phyloP scores from a whole-genome alignment of 1,140 invertebrate species.

The Melitaea cinxia region DNA sequence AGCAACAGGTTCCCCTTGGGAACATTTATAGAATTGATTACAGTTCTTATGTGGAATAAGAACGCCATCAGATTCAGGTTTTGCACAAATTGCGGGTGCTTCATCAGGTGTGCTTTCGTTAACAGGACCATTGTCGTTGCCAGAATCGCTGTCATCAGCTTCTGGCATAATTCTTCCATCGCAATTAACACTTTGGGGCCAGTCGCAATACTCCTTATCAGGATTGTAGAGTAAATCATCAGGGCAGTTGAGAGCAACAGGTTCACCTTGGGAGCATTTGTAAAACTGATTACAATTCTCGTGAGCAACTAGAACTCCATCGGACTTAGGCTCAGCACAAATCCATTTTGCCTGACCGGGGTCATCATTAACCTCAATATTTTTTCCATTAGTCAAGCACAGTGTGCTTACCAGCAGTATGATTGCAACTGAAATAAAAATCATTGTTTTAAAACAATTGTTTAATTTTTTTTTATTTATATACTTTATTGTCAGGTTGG shows the following conservation, averaged over 20 bases:
- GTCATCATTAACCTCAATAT: no score
- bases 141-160: background rate
- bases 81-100: slow-evolving; percentile 43
- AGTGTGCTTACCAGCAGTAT: no score
- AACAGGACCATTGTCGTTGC: background rate
- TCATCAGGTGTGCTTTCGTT: slow-evolving; percentile 36
- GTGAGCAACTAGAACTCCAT: slow-evolving; percentile 48
- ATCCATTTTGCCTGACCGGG: slow-evolving; percentile 43
- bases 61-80: slow-evolving; percentile 31
- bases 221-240: slow-evolving; percentile 40
- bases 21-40: slow-evolving; percentile 49
- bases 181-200: slow-evolving; percentile 79
- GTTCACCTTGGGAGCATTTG: slow-evolving; percentile 38
- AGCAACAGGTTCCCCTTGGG: slow-evolving; percentile 29
- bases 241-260: slow-evolving; percentile 33
- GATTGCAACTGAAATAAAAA: no score
- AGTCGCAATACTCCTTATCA: slow-evolving; percentile 42
- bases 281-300: slow-evolving; percentile 57
- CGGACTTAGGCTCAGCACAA: slow-evolving; percentile 39
- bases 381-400: no score
- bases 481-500: no score
- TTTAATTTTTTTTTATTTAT: no score
- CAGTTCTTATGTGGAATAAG: slow-evolving; percentile 48
- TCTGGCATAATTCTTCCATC: slow-evolving; percentile 36
- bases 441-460: no score